These are phyloP conservation scores for Mustela lutreola DNA, from an alignment of 2,113 vertebrate species.

Conservation along the genomic window DNA sequence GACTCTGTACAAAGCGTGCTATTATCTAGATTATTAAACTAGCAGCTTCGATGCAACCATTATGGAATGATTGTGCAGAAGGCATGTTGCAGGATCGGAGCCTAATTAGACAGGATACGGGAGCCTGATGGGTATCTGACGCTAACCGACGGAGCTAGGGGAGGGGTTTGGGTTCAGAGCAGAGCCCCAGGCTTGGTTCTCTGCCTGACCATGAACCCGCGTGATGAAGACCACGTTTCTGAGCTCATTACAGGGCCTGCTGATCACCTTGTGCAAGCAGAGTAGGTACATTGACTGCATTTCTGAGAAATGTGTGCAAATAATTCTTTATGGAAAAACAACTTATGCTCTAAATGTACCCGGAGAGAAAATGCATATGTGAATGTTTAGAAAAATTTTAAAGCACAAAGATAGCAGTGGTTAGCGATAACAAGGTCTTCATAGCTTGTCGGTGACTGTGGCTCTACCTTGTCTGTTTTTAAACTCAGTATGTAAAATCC, in stretches of 20 bases:
- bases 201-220: fast-evolving
- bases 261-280: background rate
- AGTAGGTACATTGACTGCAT: background rate
- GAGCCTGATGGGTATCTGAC: background rate
- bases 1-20: constrained; percentile 53
- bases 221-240: background rate
- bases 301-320: background rate
- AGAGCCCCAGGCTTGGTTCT: background rate
- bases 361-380: background rate
- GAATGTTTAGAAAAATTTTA: background rate
- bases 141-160: fast-evolving
- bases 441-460: background rate
- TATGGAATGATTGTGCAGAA: constrained; percentile 65
- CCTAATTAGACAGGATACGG: background rate
- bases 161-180: background rate
- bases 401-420: background rate
- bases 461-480: background rate
- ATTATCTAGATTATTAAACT: constrained; percentile 78
- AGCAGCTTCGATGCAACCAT: constrained; percentile 66
- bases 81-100: background rate
- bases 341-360: background rate
- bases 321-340: background rate
- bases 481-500: background rate
- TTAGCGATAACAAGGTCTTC: background rate
- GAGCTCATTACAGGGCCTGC: background rate